Evolutionary conservation across 37 sponge, comb jelly and placozoan genomes (phyloP).

Genomic region (Oopsacas minuta): DNA sequence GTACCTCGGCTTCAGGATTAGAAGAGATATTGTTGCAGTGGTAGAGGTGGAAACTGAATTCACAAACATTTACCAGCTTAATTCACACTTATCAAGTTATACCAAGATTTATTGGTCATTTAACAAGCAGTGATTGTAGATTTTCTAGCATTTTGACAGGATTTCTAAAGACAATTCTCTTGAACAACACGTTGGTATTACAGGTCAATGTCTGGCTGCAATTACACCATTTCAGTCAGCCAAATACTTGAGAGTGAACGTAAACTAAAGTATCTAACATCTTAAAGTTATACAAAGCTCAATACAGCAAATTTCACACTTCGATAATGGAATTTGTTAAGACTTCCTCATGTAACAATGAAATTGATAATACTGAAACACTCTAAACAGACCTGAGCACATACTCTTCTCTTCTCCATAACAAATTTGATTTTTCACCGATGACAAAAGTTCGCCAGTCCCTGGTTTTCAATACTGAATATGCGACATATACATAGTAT

Average conservation of each 20-base stretch:
- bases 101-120: background rate
- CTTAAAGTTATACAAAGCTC: background rate
- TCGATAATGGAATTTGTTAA: conserved; percentile 14
- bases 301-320: conserved; percentile 13
- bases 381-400: no score
- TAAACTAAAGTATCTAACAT: background rate
- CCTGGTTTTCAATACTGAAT: no score
- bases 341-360: no score
- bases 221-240: background rate
- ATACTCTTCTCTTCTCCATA: no score
- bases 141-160: background rate
- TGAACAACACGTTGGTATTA: background rate
- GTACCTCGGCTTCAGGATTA: conserved; percentile 6
- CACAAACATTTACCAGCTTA: no score
- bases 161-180: conserved; percentile 13
- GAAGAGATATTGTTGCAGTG: conserved; percentile 6
- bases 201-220: background rate
- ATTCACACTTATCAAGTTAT: background rate
- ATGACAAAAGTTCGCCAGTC: no score
- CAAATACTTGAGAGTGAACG: no score
- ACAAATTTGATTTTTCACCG: no score
- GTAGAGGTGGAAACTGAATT: background rate
- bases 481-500: no score
- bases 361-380: no score
- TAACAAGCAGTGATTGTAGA: background rate